Evolutionary conservation across 1,140 invertebrate genomes (phyloP).

Genomic region (Drosophila kurseongensis): DNA sequence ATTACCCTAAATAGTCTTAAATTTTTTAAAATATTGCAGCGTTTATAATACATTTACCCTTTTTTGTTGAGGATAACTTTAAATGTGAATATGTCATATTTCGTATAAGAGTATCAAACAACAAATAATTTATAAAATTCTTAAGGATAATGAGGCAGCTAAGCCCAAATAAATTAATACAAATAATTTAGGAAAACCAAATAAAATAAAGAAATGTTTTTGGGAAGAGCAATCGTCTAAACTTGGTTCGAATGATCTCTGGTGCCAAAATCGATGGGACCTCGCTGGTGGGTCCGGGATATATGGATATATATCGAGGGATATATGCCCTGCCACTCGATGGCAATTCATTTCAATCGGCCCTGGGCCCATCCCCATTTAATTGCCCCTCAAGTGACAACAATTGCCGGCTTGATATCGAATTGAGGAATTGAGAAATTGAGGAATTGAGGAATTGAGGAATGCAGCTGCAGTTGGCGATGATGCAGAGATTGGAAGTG

Average conservation of each 20-base stretch:
- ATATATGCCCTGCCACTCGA: constrained; percentile 2
- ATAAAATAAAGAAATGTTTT: neutral
- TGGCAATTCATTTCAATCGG: constrained; percentile 76
- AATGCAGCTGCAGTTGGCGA: constrained; percentile 21
- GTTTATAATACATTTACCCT: too few species aligned
- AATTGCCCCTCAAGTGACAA: constrained; percentile 69
- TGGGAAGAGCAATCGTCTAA: too few species aligned
- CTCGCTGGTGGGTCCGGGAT: neutral
- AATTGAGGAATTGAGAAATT: constrained; percentile 34
- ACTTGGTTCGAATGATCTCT: neutral
- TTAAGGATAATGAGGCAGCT: too few species aligned
- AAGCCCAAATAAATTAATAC: too few species aligned
- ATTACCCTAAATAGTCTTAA: too few species aligned
- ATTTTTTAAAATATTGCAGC: too few species aligned
- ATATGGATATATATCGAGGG: neutral
- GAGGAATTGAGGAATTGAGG: constrained; percentile 36
- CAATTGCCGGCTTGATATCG: constrained; percentile 57
- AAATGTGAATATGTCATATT: too few species aligned
- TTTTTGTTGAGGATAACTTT: too few species aligned
- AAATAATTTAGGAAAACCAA: too few species aligned
- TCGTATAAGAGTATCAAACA: too few species aligned
- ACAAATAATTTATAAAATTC: too few species aligned
- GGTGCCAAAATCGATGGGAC: neutral
- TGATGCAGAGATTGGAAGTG: constrained; percentile 63
- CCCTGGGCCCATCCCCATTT: constrained; percentile 53